These are phyloP conservation scores for Silurus lanzhouensis DNA, from an alignment of 2,797 vertebrate genomes.

Conservation along the genomic window DNA sequence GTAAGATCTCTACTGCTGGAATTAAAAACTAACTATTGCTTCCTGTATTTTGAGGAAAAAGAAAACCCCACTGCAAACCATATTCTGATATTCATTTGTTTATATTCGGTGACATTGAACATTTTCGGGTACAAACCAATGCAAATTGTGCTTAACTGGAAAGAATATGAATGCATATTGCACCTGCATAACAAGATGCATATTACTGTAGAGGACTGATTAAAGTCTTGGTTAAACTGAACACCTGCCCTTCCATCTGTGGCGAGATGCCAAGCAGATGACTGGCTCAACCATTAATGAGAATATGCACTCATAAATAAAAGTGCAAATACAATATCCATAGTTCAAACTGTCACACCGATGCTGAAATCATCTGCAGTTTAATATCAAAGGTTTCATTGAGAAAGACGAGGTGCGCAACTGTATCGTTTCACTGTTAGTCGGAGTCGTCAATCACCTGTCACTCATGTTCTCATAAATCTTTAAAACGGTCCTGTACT, in stretches of 20 bases:
- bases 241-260: conserved; percentile 1
- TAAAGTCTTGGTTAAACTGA: neutral
- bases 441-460: conserved; percentile 50
- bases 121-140: neutral
- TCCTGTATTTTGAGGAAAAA: neutral
- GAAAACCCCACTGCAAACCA: neutral
- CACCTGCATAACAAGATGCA: neutral
- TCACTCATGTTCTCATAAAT: conserved; percentile 23
- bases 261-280: neutral
- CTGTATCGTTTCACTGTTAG: conserved; percentile 44
- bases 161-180: neutral
- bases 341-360: conserved; percentile 41
- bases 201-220: neutral
- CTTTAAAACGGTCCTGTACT: neutral
- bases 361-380: conserved; percentile 59
- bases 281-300: conserved; percentile 1
- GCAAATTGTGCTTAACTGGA: neutral
- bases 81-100: neutral
- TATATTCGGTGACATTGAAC: neutral
- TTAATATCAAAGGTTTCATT: conserved; percentile 47
- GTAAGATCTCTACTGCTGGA: neutral
- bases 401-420: conserved; percentile 9
- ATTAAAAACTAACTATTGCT: neutral
- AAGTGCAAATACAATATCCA: conserved; percentile 23
- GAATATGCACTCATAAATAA: neutral